These are phyloP conservation scores for Suncus etruscus DNA, from an alignment of 2,113 vertebrate genomes.

Conservation along the genomic window DNA sequence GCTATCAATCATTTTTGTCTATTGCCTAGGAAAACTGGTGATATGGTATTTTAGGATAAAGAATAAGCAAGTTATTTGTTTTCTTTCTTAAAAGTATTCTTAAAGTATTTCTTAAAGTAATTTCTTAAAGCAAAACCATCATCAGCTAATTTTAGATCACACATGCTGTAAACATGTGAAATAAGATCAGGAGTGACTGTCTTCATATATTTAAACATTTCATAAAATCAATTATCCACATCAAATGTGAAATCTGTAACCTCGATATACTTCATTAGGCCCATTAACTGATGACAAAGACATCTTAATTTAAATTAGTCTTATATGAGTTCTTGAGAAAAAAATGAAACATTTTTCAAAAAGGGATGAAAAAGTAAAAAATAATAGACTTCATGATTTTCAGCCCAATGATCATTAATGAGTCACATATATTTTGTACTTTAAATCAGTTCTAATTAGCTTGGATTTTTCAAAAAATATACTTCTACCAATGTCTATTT, in stretches of 20 bases:
- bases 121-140: not conserved
- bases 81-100: too few species aligned
- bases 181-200: slow-evolving; percentile 61
- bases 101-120: too few species aligned
- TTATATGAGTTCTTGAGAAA: slow-evolving; percentile 64
- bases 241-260: slow-evolving; percentile 78
- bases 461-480: slow-evolving; percentile 63
- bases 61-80: not conserved
- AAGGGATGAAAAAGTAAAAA: slow-evolving; percentile 67
- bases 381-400: slow-evolving; percentile 38
- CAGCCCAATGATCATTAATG: slow-evolving; percentile 59
- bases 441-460: slow-evolving; percentile 80
- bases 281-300: slow-evolving; percentile 75
- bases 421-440: slow-evolving; percentile 62
- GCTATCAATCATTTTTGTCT: slow-evolving; percentile 26
- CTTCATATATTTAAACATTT: slow-evolving; percentile 71
- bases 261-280: slow-evolving; percentile 75
- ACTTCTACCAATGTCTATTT: slow-evolving; percentile 37
- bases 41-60: slow-evolving; percentile 34
- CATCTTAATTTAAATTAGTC: slow-evolving; percentile 77
- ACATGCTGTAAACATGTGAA: slow-evolving; percentile 57
- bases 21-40: slow-evolving; percentile 9
- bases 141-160: slow-evolving; percentile 41
- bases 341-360: slow-evolving; percentile 73
- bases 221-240: slow-evolving; percentile 76